Percentiles rank a stretch among this genome's conserved stretches.
phyloP scores from a whole-genome alignment of 2,797 vertebrate genomes.

The Chromis chromis region DNA sequence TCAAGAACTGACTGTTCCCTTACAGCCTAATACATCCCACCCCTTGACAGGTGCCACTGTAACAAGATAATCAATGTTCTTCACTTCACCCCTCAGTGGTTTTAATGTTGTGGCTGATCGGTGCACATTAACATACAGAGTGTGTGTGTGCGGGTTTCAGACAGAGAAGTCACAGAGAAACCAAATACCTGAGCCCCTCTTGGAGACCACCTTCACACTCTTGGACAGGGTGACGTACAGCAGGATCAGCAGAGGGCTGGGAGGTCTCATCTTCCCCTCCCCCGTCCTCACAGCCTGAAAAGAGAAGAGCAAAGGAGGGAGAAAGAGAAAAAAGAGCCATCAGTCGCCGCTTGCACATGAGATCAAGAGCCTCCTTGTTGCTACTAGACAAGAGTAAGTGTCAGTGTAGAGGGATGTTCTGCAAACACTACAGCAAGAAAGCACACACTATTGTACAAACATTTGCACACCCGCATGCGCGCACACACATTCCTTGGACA shows the following conservation, averaged over 20 bases:
- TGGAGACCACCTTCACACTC: constrained; percentile 96
- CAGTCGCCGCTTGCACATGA: constrained; percentile 57
- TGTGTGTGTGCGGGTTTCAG: not conserved
- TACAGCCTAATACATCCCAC: too few species aligned
- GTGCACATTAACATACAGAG: not conserved
- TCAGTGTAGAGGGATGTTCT: constrained; percentile 40
- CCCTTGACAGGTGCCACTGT: too few species aligned
- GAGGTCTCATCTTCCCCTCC: constrained; percentile 93
- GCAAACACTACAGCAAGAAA: constrained; percentile 15
- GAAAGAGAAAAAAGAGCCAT: constrained; percentile 43
- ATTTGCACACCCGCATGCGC: constrained; percentile 23
- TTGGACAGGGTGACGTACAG: constrained; percentile 91
- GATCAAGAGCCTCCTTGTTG: constrained; percentile 60
- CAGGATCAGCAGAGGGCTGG: constrained; percentile 94
- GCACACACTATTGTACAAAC: constrained; percentile 28
- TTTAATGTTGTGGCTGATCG: too few species aligned
- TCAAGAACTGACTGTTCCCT: too few species aligned
- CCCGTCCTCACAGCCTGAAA: constrained; percentile 78
- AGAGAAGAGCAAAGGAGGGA: constrained; percentile 20
- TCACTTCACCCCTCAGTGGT: too few species aligned
- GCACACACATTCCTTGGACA: constrained; percentile 27
- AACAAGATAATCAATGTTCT: too few species aligned
- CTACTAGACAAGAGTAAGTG: constrained; percentile 52
- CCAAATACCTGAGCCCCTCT: constrained; percentile 95
- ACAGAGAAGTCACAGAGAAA: not conserved